phyloP scores from a whole-genome alignment of 2,888 invertebrate species.

The Bedellia somnulentella region DNA sequence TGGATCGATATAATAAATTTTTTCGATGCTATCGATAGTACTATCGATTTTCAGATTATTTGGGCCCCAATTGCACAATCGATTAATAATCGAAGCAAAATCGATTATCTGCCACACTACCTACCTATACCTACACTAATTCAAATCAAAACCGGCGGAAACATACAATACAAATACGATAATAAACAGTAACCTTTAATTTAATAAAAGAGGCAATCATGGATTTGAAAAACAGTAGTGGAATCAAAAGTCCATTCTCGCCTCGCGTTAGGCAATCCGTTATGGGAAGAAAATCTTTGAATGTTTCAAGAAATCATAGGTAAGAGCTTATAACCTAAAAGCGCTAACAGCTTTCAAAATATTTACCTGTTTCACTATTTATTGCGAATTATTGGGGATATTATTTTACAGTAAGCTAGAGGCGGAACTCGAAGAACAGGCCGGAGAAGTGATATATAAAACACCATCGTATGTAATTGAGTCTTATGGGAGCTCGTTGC shows the following conservation, averaged over 20 bases:
- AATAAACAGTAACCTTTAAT: too few species aligned
- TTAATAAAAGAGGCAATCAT: constrained; percentile 13
- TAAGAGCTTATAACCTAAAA: constrained; percentile 11
- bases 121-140: too few species aligned
- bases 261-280: constrained; percentile 41
- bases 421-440: constrained; percentile 78
- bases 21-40: too few species aligned
- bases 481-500: constrained; percentile 78
- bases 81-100: too few species aligned
- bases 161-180: too few species aligned
- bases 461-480: constrained; percentile 75
- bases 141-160: too few species aligned
- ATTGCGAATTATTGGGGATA: neutral
- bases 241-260: constrained; percentile 45
- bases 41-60: too few species aligned
- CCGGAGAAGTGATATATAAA: constrained; percentile 75
- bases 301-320: constrained; percentile 35
- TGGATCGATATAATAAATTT: too few species aligned
- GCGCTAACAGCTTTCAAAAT: neutral
- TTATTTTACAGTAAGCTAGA: constrained; percentile 27
- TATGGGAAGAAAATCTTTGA: constrained; percentile 26
- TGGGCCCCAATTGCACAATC: too few species aligned
- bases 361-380: neutral
- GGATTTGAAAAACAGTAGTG: constrained; percentile 41
- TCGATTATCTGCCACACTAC: too few species aligned